Evolutionary conservation across 1,140 invertebrate genomes (phyloP), one percentile per base, ranked within the genome.

Genomic region (Zaprionus inermis): DNA sequence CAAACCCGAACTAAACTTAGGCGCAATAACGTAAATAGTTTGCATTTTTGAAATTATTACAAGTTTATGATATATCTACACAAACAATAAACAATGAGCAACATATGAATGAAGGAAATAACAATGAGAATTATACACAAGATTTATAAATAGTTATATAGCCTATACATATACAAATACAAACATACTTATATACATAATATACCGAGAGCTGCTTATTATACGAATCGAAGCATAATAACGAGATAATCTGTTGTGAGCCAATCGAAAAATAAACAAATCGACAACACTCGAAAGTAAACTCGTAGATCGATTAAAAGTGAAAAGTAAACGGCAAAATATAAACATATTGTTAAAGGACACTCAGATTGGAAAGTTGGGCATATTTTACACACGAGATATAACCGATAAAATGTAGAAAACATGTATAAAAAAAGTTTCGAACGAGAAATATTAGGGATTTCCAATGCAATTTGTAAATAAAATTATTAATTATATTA

Each of bases 111-210:
- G 57, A 64, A 57, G 44, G 56, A 46, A 72, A 76, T 24, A 67
- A 64, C 28, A 65, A 56, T 66, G 60, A 52, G 60, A 70, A 76
- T 76, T 88, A 86, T 88, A 86, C 72, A 85, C 67, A 65, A 73
- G 61, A 76, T 86, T 86, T 88, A 89, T 77, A 86, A 67, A 75
- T 71, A 75, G 59, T 55, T 71, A 72, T 72, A 79, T 64, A 78
- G 70, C 74, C 73, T 79, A 76, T 79, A 80, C 32, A 78, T 49
- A 81, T 69, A 76, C 56, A 73, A 54, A 24, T 24, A 28, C 24
- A 28, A 12, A 10, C 60, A 44, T 58, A 58, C 36, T 22, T 60
- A 61, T 58, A 76, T 52, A 70, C 18, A 55, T 22, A 18, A 61
- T 58, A 63, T 65, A 80, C 63, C 41, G n/a, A 72, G 68, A 60